Conservation (phyloP, 1,140 invertebrate genomes). For the Chironomus striatipennis region DNA sequence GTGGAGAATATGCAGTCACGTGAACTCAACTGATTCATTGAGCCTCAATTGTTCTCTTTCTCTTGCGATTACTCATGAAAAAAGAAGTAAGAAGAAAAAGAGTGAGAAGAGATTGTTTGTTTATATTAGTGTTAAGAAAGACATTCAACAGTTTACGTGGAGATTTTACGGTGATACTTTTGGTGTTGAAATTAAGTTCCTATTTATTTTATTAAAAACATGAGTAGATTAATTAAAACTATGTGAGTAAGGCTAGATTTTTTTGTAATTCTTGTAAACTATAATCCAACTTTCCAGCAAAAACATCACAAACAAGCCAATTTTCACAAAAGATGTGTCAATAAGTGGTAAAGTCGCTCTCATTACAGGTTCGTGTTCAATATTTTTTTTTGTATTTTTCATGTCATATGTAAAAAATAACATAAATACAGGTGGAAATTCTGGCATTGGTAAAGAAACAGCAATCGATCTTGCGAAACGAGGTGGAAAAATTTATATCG, state of each 20-base stretch:
- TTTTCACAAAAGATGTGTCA: slow-evolving; percentile 32
- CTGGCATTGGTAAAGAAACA: slow-evolving; percentile 84
- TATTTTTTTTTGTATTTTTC: neutral
- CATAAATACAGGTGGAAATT: slow-evolving; percentile 72
- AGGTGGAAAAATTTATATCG: slow-evolving; percentile 73
- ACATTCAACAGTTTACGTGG: neutral
- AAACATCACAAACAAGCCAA: neutral
- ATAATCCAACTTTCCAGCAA: neutral
- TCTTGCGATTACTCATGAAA: too few species aligned
- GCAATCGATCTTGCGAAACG: slow-evolving; percentile 64
- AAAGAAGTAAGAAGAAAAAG: neutral
- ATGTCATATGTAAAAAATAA: neutral
- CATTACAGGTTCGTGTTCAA: slow-evolving; percentile 52
- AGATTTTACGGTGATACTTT: neutral
- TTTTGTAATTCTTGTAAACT: neutral
- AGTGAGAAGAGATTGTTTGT: neutral
- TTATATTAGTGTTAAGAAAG: neutral
- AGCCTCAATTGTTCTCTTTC: too few species aligned
- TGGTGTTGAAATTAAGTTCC: neutral
- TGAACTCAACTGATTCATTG: too few species aligned
- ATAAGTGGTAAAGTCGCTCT: slow-evolving; percentile 54
- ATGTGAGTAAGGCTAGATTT: neutral
- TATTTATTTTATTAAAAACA: neutral
- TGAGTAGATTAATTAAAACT: neutral
- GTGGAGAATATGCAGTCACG: neutral